Base-by-base conservation (phyloP, 1,140 invertebrate species). In the Battus philenor region DNA sequence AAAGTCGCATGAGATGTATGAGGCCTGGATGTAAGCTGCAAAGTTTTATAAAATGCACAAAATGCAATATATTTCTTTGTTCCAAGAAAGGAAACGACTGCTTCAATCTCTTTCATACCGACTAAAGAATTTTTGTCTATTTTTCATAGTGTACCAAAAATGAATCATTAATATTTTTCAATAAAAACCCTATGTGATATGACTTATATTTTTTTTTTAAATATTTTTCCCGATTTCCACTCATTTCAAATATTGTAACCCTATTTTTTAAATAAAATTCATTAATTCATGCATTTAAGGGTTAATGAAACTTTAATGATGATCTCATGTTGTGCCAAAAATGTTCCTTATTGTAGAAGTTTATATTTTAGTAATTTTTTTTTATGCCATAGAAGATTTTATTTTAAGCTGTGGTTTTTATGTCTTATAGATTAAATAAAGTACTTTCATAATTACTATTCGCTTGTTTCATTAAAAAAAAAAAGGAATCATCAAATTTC, bases 91-190 rank as follows among this genome's bases (percentile, higher is more conserved):
- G 55, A 44, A 59, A 60, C 50, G 55, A 60, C 47, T 55, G 49
- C 45, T 60, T 60, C 52, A 54, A 49, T 54, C 65, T 58, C 56
- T 58, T 61, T 61, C 54, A 61, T 54, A 43, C 49, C 56, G 50
- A 64, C 57, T 65, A 64, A 55, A 56, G 54, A 52, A 51, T 47
- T 57, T 57, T 61, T 54, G 52, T 65, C 59, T 61, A 59, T 59
- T 66, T 62, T 58, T 47, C 50, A 53, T 47, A 38, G 50, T 58
- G 55, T 50, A 47, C 47, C 53, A 53, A 59, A 63, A 63, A 57
- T 67, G 54, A 54, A 59, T 63, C 56, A 59, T 57, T n/a, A n/a
- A 59, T 54, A 55, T 41, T 58, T 44, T 50, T 58, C 53, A 53
- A 50, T 20, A 50, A 44, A 50, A 44, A 52, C 32, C 47, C 46